Conservation (phyloP, 1,140 invertebrate genomes). For the Drosophila baimaii region DNA sequence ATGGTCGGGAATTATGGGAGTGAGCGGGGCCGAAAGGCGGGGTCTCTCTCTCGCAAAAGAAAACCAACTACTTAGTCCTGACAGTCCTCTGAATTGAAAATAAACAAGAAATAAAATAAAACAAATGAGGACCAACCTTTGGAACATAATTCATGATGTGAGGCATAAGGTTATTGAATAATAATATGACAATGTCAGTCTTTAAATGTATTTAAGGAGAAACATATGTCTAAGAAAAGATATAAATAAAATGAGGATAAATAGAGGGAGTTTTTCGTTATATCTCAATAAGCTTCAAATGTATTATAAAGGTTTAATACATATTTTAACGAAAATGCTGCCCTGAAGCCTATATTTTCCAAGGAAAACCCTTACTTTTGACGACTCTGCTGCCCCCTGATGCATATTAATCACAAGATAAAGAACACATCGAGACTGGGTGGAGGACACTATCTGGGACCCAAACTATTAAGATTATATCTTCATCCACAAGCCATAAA, state of each 20-base stretch:
- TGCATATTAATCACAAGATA: slow-evolving; percentile 30
- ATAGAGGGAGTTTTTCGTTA: not conserved
- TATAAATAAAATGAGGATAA: too few relatives aligned
- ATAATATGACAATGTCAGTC: not conserved
- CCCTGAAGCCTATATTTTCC: not conserved
- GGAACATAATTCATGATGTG: slow-evolving; percentile 10
- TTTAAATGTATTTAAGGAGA: not conserved
- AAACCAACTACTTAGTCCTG: slow-evolving; percentile 26
- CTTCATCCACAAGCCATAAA: slow-evolving; percentile 34
- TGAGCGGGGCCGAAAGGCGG: not conserved
- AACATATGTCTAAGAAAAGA: too few relatives aligned
- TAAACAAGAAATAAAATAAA: slow-evolving; percentile 24
- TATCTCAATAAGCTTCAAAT: not conserved
- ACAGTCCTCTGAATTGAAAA: slow-evolving; percentile 24
- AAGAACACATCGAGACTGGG: slow-evolving; percentile 17
- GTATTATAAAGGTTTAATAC: not conserved
- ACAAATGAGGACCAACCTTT: slow-evolving; percentile 27
- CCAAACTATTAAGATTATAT: slow-evolving; percentile 50
- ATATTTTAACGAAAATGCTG: not conserved
- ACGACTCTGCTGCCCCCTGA: slow-evolving; percentile 4
- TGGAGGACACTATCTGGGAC: slow-evolving; percentile 1
- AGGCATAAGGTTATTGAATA: not conserved
- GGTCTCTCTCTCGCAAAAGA: slow-evolving; percentile 6
- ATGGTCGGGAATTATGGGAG: slow-evolving; percentile 33
- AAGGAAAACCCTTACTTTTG: not conserved